phyloP scores from a whole-genome alignment of 2,888 invertebrate species.

The Argyra leucocephala region DNA sequence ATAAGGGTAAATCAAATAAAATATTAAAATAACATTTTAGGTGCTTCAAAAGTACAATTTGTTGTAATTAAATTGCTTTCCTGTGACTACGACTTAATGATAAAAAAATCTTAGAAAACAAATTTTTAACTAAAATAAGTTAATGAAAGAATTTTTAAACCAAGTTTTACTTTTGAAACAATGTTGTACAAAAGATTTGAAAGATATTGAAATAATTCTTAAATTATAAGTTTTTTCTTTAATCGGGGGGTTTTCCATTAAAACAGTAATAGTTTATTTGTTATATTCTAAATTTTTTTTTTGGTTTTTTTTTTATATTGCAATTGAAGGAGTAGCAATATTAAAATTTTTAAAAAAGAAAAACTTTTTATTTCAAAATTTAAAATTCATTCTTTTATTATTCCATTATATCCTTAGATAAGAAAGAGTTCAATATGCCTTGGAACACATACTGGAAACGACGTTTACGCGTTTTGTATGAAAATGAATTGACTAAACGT shows the following conservation, averaged over 20 bases:
- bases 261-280: background rate
- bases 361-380: background rate
- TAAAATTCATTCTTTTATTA: constrained; percentile 6
- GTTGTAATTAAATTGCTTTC: background rate
- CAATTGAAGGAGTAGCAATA: background rate
- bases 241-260: background rate
- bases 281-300: background rate
- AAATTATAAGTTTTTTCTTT: background rate
- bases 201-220: background rate
- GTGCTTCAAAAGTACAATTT: constrained; percentile 1
- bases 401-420: constrained; percentile 1
- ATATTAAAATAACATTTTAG: background rate
- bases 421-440: constrained; percentile 4
- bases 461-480: constrained; percentile 17
- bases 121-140: no score
- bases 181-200: background rate
- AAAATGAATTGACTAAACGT: constrained; percentile 19
- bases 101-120: background rate
- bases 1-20: background rate
- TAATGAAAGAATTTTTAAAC: background rate
- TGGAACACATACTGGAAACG: constrained; percentile 16
- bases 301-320: background rate
- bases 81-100: background rate
- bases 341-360: background rate
- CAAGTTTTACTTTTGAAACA: constrained; percentile 4